Evolutionary conservation across 2,888 invertebrate genomes (phyloP), one percentile per base, ranked within the genome.

Genomic region (Thyatira batis): DNA sequence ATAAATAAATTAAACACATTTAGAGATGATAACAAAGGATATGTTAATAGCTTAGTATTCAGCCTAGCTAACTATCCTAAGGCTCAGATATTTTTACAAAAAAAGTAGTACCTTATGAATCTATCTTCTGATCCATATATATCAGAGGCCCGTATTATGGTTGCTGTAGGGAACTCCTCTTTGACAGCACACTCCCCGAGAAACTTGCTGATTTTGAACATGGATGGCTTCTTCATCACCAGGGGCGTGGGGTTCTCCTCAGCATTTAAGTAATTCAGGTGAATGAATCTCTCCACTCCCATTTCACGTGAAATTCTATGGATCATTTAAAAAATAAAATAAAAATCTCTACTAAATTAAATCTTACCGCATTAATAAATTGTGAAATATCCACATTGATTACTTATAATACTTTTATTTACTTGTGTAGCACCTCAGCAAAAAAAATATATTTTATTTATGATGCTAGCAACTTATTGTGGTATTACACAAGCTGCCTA

Each of bases 161-260:
- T 97, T 6, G 98, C 99, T 51, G 97, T 95, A 0, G 99, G 99
- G 85, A 99, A 99, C 83, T 98, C 98, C 73, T 97, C 96, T 51
- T 93, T 93, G 0, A 99, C 98, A n/a, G 97, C 98, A 67, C 93
- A 75, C 85, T 99, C 99, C 11, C 99, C 99, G 53, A 87, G 84
- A 80, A 93, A 96, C 92, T 98, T 98, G 70, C 95, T 94, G 55
- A 93, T 93, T 63, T 97, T 93, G 80, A 94, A 97, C 73, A 93
- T 85, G 1, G 97, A 98, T 9, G 98, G 98, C n/a, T 92, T 93
- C 53, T 92, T 90, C 50, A 96, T 63, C 39, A 96, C 85, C 57
- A 95, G 84, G 11, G 95, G 93, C 82, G 91, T 87, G 6, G 98
- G 98, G 49, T 95, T 82, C 39, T 94, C 93, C 13, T 91, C 91